Evolutionary conservation across 2,797 vertebrate species (phyloP), one percentile per base, ranked within the genome.

Genomic region (Hoplostethus atlanticus): DNA sequence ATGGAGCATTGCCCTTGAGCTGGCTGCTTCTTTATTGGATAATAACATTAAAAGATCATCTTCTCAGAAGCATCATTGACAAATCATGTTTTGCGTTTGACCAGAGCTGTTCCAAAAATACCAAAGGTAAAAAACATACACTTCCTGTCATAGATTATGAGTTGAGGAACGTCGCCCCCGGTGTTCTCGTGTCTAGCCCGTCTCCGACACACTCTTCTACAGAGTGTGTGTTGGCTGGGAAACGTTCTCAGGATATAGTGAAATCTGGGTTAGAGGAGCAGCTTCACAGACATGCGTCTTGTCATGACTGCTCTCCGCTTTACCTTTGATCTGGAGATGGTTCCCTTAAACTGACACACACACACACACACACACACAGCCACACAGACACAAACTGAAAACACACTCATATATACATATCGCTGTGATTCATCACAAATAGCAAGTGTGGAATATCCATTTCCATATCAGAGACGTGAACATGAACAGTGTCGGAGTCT

Each of bases 31-130:
- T 56, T 30, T 16, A 56, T n/a, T n/a, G 54, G 54, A 56, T 56
- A 56, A 56, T 56, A 60, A 10, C 57, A 42, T 44, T 60, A 21
- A 60, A 40, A 28, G 17, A 60, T 60, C 58, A 76, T 76, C 60
- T 60, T 36, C 9, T 56, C 16, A 28, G 52, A 48, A 31, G 31
- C 36, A 13, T 28, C 65, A 59, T 72, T 78, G 51, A 72, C 42
- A 16, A 52, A 54, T 42, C 55, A 50, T 34, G 17, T 69, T 67
- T 60, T 52, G 46, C 21, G 21, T 50, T 63, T 48, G 28, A 77
- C 44, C 67, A 52, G 34, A 65, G 61, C 10, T 48, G 28, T 28
- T 53, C 16, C 21, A 46, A 59, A 72, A 64, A 48, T 28, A 62
- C 38, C 13, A 11, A 6, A 48, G 62, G 61, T 34, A 42, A 56